phyloP scores from a whole-genome alignment of 2,113 vertebrate species.

The Otolemur garnettii region DNA sequence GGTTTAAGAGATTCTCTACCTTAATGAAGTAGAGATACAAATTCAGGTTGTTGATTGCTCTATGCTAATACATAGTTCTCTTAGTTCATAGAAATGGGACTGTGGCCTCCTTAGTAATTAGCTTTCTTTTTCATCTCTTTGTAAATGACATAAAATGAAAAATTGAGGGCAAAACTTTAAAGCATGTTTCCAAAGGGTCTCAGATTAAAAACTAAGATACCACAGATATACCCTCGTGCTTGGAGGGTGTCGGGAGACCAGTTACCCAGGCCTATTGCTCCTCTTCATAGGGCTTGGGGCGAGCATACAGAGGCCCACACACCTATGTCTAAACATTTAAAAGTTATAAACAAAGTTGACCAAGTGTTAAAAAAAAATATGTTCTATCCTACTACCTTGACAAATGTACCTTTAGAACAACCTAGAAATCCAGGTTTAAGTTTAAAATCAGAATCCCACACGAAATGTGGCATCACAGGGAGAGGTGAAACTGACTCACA shows the following conservation, averaged over 20 bases:
- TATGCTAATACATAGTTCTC: neutral
- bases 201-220: conserved; percentile 10
- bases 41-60: neutral
- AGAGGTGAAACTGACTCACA: neutral
- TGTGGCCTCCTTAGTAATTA: neutral
- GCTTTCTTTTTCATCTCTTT: neutral
- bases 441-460: neutral
- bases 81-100: neutral
- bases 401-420: neutral
- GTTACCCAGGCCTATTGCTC: neutral
- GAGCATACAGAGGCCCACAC: neutral
- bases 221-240: neutral
- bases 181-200: conserved; percentile 33
- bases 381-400: neutral
- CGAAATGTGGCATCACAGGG: neutral
- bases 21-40: neutral
- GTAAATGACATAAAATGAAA: conserved; percentile 51
- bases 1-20: too few species aligned
- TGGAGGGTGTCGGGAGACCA: neutral
- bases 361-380: conserved; percentile 14
- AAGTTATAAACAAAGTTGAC: conserved; percentile 12
- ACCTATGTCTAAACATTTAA: neutral
- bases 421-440: neutral
- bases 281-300: neutral
- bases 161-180: neutral